These are phyloP conservation scores for Brenthis hecate DNA, from an alignment of 2,888 invertebrate species.

Conservation along the genomic window DNA sequence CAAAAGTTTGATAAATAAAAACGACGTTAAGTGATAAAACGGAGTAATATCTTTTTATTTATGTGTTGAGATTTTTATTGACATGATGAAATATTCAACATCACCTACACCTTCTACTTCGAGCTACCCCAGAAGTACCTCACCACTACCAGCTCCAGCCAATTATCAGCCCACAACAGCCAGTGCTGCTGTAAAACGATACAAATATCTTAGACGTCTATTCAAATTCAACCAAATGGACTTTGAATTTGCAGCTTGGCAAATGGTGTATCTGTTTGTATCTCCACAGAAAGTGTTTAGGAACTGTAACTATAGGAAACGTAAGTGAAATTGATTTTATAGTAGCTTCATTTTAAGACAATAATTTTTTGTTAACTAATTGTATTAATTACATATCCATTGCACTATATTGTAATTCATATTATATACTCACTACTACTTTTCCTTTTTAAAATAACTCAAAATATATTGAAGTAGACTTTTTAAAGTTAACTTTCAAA, in stretches of 20 bases:
- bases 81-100: constrained; percentile 83
- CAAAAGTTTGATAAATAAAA: constrained; percentile 1
- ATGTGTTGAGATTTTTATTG: too few species aligned
- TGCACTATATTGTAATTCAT: too few species aligned
- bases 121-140: constrained; percentile 81
- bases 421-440: too few species aligned
- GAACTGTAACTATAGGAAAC: constrained; percentile 98
- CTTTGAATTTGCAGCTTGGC: constrained; percentile 99
- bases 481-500: too few species aligned
- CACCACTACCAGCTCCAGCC: constrained; percentile 86
- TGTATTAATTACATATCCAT: too few species aligned
- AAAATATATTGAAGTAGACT: too few species aligned
- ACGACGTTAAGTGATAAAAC: neutral
- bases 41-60: too few species aligned
- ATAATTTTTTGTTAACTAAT: too few species aligned
- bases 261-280: constrained; percentile 97
- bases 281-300: constrained; percentile 98
- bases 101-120: constrained; percentile 78
- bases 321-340: constrained; percentile 80
- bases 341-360: neutral
- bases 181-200: constrained; percentile 93
- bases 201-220: constrained; percentile 92
- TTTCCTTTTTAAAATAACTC: neutral
- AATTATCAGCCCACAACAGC: constrained; percentile 86
- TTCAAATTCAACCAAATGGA: constrained; percentile 99